phyloP scores from a whole-genome alignment of 2,797 vertebrate species.

The Poeciliopsis turneri region DNA sequence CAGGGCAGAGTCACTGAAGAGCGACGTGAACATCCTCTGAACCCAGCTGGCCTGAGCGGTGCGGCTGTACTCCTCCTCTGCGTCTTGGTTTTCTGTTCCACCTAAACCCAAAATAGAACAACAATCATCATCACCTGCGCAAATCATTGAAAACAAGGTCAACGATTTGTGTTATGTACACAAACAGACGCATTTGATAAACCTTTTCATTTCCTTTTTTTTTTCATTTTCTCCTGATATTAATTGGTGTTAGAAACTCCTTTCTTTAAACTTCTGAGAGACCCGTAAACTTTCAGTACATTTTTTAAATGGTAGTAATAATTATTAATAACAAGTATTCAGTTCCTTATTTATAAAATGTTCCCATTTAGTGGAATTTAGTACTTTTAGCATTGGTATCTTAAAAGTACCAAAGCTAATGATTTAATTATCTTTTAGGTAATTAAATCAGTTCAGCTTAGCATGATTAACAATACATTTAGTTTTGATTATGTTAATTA shows the following conservation, averaged over 20 bases:
- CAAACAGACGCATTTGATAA: neutral
- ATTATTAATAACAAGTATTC: neutral
- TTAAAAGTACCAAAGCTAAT: neutral
- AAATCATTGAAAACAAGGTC: neutral
- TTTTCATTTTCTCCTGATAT: too few relatives aligned
- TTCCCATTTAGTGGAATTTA: neutral
- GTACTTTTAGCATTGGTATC: neutral
- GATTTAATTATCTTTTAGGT: neutral
- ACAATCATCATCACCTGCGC: neutral
- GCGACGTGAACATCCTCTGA: constrained; percentile 91
- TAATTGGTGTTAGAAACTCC: neutral
- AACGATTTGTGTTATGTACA: neutral
- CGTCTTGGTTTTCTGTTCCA: constrained; percentile 85
- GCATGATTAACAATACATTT: neutral
- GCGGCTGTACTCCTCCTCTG: constrained; percentile 80
- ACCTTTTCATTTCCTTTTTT: neutral
- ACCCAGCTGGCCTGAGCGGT: constrained; percentile 92
- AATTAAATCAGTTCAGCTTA: neutral
- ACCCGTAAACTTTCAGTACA: too few relatives aligned
- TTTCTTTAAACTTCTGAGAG: neutral
- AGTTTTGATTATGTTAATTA: too few relatives aligned
- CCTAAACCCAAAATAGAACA: constrained; percentile 41
- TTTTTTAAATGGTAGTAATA: neutral
- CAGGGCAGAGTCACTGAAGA: constrained; percentile 89
- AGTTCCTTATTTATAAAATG: neutral